phyloP scores from a whole-genome alignment of 2,113 vertebrate species.

The Vanacampus margaritifer region DNA sequence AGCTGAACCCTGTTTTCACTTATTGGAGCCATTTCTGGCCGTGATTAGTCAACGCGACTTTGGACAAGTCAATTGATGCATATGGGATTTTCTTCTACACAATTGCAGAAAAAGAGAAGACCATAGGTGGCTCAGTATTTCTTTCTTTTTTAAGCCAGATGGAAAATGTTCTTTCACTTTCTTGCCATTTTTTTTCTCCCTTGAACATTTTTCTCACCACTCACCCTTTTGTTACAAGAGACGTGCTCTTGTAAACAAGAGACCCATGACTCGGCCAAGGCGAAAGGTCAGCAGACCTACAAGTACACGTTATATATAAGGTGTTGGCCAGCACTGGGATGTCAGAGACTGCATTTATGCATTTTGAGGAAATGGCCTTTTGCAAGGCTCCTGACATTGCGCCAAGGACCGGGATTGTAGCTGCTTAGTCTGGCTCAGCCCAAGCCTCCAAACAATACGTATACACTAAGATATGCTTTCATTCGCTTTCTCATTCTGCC shows the following conservation, averaged over 20 bases:
- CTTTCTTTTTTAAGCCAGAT: constrained; percentile 14
- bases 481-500: constrained; percentile 21
- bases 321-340: constrained; percentile 34
- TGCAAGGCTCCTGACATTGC: constrained; percentile 52
- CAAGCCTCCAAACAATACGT: constrained; percentile 43
- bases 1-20: constrained; percentile 27
- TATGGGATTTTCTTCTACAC: constrained; percentile 7
- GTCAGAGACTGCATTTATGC: constrained; percentile 60
- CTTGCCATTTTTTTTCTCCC: constrained; percentile 22
- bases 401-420: constrained; percentile 58
- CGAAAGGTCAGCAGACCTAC: constrained; percentile 47
- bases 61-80: constrained; percentile 45
- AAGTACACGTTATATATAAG: constrained; percentile 58
- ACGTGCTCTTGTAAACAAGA: constrained; percentile 42
- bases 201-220: constrained; percentile 21
- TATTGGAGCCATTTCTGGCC: constrained; percentile 43
- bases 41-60: constrained; percentile 39
- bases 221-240: constrained; percentile 38
- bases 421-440: constrained; percentile 42
- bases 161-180: neutral
- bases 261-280: constrained; percentile 35
- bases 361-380: constrained; percentile 59
- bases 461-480: constrained; percentile 29
- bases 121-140: neutral
- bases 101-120: neutral